These are phyloP conservation scores for Tonatia bakeri DNA, from an alignment of 2,113 vertebrate species.

Conservation along the genomic window DNA sequence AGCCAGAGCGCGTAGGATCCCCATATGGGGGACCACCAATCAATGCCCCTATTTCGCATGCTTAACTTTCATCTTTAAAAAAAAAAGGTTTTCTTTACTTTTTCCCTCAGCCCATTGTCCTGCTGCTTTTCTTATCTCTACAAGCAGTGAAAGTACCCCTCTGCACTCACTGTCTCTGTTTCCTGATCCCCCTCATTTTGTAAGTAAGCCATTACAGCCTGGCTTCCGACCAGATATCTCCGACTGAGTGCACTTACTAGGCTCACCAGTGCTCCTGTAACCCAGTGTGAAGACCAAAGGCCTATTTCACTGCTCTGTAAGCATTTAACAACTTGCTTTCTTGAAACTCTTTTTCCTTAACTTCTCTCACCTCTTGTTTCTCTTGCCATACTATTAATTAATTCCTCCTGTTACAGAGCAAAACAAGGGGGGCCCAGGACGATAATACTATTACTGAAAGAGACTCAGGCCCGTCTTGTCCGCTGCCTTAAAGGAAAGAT, in stretches of 20 bases:
- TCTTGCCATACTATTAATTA: neutral
- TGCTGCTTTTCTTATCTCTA: neutral
- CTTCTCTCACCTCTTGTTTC: neutral
- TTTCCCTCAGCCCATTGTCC: neutral
- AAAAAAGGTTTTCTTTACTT: neutral
- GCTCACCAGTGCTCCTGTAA: neutral
- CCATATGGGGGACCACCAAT: no score
- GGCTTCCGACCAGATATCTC: neutral
- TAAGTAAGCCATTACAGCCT: neutral
- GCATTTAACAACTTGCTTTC: neutral
- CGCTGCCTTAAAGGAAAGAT: no score
- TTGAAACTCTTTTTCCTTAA: neutral
- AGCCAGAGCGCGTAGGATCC: no score
- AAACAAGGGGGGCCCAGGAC: no score
- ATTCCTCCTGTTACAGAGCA: no score
- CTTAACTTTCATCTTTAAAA: neutral
- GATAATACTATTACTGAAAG: no score
- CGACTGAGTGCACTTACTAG: neutral
- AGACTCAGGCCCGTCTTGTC: no score
- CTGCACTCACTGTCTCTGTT: neutral
- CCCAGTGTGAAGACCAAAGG: neutral
- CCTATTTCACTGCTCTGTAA: neutral
- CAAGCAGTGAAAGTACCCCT: neutral
- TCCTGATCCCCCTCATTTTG: neutral
- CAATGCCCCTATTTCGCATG: no score